Conservation (phyloP, 2,797 vertebrate species). For the Petrocephalus schoutedeni region DNA sequence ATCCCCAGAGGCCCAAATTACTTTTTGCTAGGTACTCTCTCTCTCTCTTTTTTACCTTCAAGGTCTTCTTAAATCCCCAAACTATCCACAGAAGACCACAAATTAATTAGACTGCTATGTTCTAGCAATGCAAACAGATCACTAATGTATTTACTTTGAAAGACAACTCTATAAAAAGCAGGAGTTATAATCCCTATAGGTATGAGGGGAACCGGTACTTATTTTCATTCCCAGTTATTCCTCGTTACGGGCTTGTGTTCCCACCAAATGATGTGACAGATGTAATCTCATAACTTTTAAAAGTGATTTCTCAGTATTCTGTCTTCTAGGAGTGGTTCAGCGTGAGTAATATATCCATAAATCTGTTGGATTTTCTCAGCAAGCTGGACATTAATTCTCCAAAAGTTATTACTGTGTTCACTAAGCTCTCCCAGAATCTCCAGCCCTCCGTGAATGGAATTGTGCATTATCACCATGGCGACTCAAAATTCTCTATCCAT, state of each 20-base stretch:
- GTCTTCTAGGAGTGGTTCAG: neutral
- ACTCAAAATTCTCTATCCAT: slow-evolving; percentile 4
- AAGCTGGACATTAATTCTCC: neutral
- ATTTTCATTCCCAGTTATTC: neutral
- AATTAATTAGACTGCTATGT: neutral
- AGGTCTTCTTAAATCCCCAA: neutral
- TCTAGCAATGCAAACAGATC: neutral
- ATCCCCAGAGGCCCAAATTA: neutral
- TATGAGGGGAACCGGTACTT: neutral
- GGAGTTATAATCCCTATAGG: neutral
- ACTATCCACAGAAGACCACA: neutral
- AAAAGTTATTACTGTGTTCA: neutral
- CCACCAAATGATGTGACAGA: neutral
- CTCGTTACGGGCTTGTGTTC: neutral
- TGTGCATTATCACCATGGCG: slow-evolving; percentile 12
- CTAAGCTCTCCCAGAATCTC: neutral
- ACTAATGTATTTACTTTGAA: neutral
- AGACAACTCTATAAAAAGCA: neutral
- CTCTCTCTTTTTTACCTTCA: neutral
- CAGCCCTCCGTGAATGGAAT: neutral
- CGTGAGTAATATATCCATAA: neutral
- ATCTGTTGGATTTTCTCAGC: neutral
- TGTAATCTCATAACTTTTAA: neutral
- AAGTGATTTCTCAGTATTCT: neutral
- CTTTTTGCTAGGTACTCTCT: neutral